Percentiles rank a stretch among this genome's conserved stretches.
phyloP scores from a whole-genome alignment of 2,797 vertebrate species.

The Myotis pilosus region DNA sequence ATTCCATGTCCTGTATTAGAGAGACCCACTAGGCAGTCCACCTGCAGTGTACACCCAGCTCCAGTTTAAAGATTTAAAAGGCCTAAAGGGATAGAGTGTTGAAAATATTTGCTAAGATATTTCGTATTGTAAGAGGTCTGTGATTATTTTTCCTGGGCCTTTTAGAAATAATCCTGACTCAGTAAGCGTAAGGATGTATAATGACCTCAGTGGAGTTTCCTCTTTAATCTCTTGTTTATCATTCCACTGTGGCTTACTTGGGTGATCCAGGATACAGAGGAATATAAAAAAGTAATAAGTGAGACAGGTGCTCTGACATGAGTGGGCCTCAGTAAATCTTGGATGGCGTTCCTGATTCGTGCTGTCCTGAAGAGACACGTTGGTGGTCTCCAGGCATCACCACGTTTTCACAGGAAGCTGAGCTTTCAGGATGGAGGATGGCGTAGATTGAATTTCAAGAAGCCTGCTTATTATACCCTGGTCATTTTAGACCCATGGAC shows the following conservation, averaged over 20 bases:
- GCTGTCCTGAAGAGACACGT: not conserved
- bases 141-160: not conserved
- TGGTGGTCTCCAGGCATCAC: not conserved
- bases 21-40: not conserved
- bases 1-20: accelerated
- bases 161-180: not conserved
- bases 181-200: accelerated
- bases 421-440: not conserved
- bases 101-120: not conserved
- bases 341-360: not conserved
- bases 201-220: not conserved
- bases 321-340: not conserved
- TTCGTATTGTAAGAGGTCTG: not conserved
- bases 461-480: conserved; percentile 1
- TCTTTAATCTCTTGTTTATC: not conserved
- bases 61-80: not conserved
- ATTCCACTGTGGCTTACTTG: not conserved
- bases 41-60: accelerated
- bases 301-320: conserved; percentile 5
- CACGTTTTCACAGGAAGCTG: not conserved
- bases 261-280: not conserved
- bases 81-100: not conserved
- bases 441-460: conserved; percentile 20
- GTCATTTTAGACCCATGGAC: not conserved
- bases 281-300: not conserved